These are phyloP conservation scores for Tricholaema leucomelas DNA, from an alignment of 2,113 vertebrate species.

Conservation along the genomic window DNA sequence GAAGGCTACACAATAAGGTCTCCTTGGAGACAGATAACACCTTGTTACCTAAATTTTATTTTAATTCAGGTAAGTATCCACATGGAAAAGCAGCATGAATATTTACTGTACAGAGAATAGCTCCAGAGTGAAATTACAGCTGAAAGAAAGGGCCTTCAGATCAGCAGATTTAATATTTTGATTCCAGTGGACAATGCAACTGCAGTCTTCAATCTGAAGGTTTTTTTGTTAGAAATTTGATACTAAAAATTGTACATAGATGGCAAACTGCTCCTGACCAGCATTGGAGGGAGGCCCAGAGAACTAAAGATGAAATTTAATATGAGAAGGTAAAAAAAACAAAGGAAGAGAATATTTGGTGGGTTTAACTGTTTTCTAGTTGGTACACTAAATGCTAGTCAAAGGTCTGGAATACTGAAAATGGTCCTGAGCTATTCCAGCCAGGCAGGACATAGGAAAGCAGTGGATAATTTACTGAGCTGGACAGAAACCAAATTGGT, in stretches of 20 bases:
- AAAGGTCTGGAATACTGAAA: not conserved
- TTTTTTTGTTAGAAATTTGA: not conserved
- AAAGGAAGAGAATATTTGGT: not conserved
- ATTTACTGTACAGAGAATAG: not conserved
- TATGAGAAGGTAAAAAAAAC: not conserved
- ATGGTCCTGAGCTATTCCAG: not conserved
- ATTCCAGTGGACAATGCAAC: not conserved
- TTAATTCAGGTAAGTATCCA: not conserved
- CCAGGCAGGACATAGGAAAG: not conserved
- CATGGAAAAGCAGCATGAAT: not conserved
- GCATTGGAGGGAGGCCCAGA: not conserved
- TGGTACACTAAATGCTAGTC: not conserved
- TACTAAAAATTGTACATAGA: too few relatives aligned
- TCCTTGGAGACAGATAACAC: not conserved
- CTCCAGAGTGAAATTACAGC: not conserved
- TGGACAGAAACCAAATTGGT: not conserved
- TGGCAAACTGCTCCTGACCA: not conserved
- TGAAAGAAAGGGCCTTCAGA: not conserved
- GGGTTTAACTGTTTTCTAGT: not conserved
- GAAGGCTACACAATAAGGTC: too few relatives aligned
- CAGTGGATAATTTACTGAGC: not conserved
- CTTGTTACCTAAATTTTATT: not conserved
- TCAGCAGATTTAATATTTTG: not conserved
- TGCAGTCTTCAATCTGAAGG: not conserved
- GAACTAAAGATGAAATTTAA: not conserved